Evolutionary conservation across 2,888 invertebrate species (phyloP), one percentile per base, ranked within the genome.

Genomic region (Chrysopilus asiliformis): DNA sequence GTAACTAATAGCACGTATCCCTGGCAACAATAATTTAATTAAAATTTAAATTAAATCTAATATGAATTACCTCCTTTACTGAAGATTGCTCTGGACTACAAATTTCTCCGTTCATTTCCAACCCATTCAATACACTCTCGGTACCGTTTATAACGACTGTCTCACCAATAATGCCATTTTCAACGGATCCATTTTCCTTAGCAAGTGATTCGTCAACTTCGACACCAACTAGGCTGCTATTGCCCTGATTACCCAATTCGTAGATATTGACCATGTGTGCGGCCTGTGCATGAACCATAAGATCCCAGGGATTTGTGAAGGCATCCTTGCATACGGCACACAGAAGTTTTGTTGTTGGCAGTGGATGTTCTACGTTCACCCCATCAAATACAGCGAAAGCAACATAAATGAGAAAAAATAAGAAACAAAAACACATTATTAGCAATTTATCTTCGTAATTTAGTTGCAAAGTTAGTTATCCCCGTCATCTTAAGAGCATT

Each of bases 241-340:
- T 45, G 37, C 50, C 52, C 51, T 63, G 60, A 49, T 54, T 56
- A 46, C 73, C 72, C 50, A 74, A 64, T 61, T 75, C 72, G 64
- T 76, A 76, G 53, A 76, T 75, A 64, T 74, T 74, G 56, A 75
- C 68, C 72, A 74, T 74, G 58, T 76, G 76, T 35, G 74, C 73
- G 28, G 75, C 71, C 53, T 76, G 76, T 43, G 74, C 74, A 58
- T 76, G 76, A 36, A 76, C 76, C 73, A 76, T 74, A 48, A 76
- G 60, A 60, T 76, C 76, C 76, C 76, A 76, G 41, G 76, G 75
- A 51, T 71, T 71, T 47, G 65, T 64, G 53, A 76, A 76, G 40
- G 72, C 68, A 55, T 75, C 74, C 61, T 76, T 75, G 61, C 76
- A 76, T 49, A 73, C 69, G 41, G 74, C 73, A 56, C 76, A 76